Conservation (phyloP, 2,113 vertebrate species). For the Colistium nudipinnis region DNA sequence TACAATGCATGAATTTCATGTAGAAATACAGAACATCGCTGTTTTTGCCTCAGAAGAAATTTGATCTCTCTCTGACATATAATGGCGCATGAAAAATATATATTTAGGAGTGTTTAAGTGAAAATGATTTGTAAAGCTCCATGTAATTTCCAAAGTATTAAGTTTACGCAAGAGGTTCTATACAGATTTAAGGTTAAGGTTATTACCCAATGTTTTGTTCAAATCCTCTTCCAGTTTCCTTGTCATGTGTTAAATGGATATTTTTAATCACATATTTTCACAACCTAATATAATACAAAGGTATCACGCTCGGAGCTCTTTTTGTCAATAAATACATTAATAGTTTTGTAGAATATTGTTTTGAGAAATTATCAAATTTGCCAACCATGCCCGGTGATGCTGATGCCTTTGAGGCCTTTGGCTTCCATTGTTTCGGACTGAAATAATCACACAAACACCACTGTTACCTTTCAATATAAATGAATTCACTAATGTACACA, state of each 20-base stretch:
- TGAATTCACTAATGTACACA: too few species aligned
- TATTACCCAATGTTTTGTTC: too few species aligned
- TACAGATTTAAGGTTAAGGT: too few species aligned
- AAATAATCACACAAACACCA: not conserved
- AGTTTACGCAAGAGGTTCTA: too few species aligned
- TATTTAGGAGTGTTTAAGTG: not conserved
- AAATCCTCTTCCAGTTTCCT: too few species aligned
- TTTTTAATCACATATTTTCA: not conserved
- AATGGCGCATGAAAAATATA: too few species aligned
- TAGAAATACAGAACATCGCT: too few species aligned
- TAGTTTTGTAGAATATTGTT: not conserved
- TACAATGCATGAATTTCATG: too few species aligned
- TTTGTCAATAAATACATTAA: not conserved
- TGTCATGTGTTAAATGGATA: too few species aligned
- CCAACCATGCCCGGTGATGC: not conserved
- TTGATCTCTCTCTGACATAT: too few species aligned
- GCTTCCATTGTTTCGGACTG: not conserved
- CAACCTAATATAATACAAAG: not conserved
- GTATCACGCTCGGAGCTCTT: not conserved
- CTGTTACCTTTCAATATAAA: not conserved
- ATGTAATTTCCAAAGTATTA: not conserved
- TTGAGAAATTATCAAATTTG: not conserved
- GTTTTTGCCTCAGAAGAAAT: too few species aligned
- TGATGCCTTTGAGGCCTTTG: not conserved
- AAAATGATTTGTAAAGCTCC: not conserved